A percentile compares a stretch with the other conserved stretches of the same genome.
These are phyloP conservation scores for Plectropomus leopardus DNA, from an alignment of 2,113 vertebrate genomes.

Conservation along the genomic window DNA sequence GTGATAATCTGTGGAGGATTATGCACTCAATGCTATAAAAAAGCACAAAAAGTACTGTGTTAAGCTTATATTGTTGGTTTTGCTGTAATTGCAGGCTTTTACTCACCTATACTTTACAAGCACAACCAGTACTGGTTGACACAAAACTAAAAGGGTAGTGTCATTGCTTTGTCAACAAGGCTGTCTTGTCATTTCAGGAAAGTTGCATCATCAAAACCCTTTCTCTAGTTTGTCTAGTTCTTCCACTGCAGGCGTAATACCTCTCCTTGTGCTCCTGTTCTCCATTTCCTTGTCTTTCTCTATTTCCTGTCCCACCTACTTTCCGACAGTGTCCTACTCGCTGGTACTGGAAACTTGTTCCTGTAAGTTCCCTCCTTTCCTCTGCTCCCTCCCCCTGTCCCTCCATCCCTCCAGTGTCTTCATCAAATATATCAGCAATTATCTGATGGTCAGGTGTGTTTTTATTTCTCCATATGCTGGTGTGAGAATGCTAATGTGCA, in stretches of 20 bases:
- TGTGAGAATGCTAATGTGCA: conserved; percentile 52
- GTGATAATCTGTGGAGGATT: conserved; percentile 26
- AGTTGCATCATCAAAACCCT: conserved; percentile 33
- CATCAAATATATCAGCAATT: conserved; percentile 72
- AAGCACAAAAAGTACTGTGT: conserved; percentile 6
- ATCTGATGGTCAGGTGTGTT: conserved; percentile 71
- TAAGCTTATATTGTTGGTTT: conserved; percentile 7
- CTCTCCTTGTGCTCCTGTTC: conserved; percentile 69
- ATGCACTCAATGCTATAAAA: conserved; percentile 1
- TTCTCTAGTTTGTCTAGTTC: conserved; percentile 59
- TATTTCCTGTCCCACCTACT: conserved; percentile 64
- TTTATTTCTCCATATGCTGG: conserved; percentile 27
- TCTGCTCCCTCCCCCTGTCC: conserved; percentile 71
- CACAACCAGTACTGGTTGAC: neutral
- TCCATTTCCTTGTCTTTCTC: conserved; percentile 61
- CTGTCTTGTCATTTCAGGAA: conserved; percentile 23
- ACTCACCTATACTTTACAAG: neutral
- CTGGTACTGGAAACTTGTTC: conserved; percentile 90
- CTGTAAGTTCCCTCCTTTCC: conserved; percentile 86
- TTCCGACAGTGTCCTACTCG: conserved; percentile 86
- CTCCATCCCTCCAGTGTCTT: conserved; percentile 71
- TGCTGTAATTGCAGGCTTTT: conserved; percentile 5
- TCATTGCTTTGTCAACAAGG: conserved; percentile 40
- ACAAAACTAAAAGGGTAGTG: neutral
- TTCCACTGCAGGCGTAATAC: conserved; percentile 65